Percentiles rank a stretch among this genome's conserved stretches.
These are phyloP conservation scores for Volucella bombylans DNA, from an alignment of 2,888 invertebrate genomes.

Conservation along the genomic window DNA sequence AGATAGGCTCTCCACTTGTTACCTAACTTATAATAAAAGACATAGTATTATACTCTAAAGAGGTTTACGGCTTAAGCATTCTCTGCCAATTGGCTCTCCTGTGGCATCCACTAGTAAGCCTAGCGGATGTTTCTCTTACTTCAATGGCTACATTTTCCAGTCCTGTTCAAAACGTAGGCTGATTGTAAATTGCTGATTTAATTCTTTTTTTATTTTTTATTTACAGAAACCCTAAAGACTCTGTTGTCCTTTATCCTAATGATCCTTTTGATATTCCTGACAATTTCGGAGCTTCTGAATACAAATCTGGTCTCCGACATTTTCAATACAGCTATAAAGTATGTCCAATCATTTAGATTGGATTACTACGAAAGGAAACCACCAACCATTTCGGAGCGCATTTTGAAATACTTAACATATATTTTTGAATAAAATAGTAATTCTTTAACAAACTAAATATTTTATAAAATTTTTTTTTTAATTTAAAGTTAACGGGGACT, in stretches of 20 bases:
- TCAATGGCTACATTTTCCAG: too few relatives aligned
- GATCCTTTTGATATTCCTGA: constrained; percentile 54
- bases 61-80: too few relatives aligned
- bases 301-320: constrained; percentile 38
- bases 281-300: constrained; percentile 40
- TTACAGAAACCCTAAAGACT: constrained; percentile 43
- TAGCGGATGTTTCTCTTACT: too few relatives aligned
- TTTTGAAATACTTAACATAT: constrained; percentile 29
- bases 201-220: constrained; percentile 17
- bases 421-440: constrained; percentile 26
- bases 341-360: constrained; percentile 29
- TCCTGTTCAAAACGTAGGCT: neutral
- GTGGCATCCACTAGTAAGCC: too few relatives aligned
- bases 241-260: constrained; percentile 38
- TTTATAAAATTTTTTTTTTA: too few relatives aligned
- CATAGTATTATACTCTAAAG: too few relatives aligned
- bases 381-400: constrained; percentile 38
- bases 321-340: constrained; percentile 38
- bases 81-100: too few relatives aligned
- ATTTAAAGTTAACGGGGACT: too few relatives aligned
- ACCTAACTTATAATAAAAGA: too few relatives aligned
- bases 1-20: too few relatives aligned
- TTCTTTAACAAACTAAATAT: neutral
- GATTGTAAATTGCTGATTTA: neutral
- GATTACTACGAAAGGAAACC: neutral